Percentiles rank a stretch among this genome's conserved stretches.
phyloP scores from a whole-genome alignment of 2,797 vertebrate species.

The Acanthopagrus latus region DNA sequence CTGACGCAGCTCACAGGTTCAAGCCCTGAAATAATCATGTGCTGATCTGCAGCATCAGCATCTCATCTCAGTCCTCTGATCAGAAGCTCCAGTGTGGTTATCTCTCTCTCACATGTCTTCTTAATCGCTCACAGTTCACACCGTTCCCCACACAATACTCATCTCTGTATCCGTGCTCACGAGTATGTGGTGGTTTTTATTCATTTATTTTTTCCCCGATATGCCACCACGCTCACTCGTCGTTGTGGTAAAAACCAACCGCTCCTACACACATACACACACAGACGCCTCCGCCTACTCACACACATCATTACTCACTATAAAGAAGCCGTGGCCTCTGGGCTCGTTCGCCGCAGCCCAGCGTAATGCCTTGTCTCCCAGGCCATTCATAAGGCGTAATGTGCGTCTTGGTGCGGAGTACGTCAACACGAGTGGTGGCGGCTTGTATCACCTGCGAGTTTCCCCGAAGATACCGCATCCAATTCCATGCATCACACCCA shows the following conservation, averaged over 20 bases:
- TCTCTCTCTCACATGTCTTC: conserved; percentile 15
- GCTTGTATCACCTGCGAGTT: conserved; percentile 39
- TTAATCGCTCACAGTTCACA: conserved; percentile 21
- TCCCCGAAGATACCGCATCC: conserved; percentile 42
- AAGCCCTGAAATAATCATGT: conserved; percentile 50
- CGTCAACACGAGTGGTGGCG: conserved; percentile 48
- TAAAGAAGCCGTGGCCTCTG: conserved; percentile 42
- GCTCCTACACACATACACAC: conserved; percentile 16
- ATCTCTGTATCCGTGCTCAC: neutral
- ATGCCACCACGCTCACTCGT: neutral
- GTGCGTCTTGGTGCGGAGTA: conserved; percentile 45
- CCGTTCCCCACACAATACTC: conserved; percentile 4
- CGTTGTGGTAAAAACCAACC: conserved; percentile 40
- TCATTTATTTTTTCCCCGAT: neutral
- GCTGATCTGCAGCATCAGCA: conserved; percentile 63
- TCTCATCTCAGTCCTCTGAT: conserved; percentile 50
- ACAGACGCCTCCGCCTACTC: conserved; percentile 8
- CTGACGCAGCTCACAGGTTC: conserved; percentile 51
- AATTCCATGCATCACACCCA: conserved; percentile 54
- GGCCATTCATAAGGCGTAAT: conserved; percentile 62
- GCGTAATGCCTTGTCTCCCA: conserved; percentile 39
- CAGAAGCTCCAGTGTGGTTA: conserved; percentile 28
- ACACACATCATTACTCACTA: conserved; percentile 51
- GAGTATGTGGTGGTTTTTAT: neutral
- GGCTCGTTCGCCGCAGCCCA: conserved; percentile 41